A percentile compares a stretch with the other conserved stretches of the same genome.
phyloP scores from a whole-genome alignment of 2,888 invertebrate species.

The Chloroclystis v-ata region DNA sequence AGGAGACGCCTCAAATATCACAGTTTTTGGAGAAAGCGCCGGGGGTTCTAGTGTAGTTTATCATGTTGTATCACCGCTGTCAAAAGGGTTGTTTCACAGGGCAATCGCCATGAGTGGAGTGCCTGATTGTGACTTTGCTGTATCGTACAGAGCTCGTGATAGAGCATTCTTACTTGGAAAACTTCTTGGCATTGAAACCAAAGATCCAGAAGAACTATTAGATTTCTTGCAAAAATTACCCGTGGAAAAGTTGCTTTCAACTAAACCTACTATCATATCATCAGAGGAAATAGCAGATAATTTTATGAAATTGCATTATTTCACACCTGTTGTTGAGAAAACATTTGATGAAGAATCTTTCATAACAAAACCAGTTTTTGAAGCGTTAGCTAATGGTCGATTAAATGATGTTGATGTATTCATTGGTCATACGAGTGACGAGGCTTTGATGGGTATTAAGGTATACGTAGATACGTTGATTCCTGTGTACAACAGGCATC shows the following conservation, averaged over 20 bases:
- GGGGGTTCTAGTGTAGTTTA: slow-evolving; percentile 40
- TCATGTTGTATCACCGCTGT: slow-evolving; percentile 49
- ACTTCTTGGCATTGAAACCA: slow-evolving; percentile 39
- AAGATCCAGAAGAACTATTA: slow-evolving; percentile 37
- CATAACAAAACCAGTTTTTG: slow-evolving; percentile 28
- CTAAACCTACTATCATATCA: slow-evolving; percentile 25
- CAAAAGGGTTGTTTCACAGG: slow-evolving; percentile 48
- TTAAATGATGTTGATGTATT: slow-evolving; percentile 77
- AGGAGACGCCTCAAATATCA: slow-evolving; percentile 43
- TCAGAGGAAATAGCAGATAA: slow-evolving; percentile 22
- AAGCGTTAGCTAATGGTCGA: slow-evolving; percentile 46
- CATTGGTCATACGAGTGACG: slow-evolving; percentile 81
- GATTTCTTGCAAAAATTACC: slow-evolving; percentile 43
- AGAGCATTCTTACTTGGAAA: slow-evolving; percentile 43
- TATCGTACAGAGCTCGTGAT: slow-evolving; percentile 33
- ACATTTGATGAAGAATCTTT: slow-evolving; percentile 33
- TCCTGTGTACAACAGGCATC: slow-evolving; percentile 24
- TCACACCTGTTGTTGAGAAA: slow-evolving; percentile 38
- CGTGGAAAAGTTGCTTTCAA: slow-evolving; percentile 32
- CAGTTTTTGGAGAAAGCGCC: slow-evolving; percentile 51
- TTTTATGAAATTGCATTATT: slow-evolving; percentile 23
- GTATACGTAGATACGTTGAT: slow-evolving; percentile 15
- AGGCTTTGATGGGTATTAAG: slow-evolving; percentile 57
- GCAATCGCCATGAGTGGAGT: slow-evolving; percentile 52
- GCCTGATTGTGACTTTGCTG: slow-evolving; percentile 38